phyloP scores from a whole-genome alignment of 2,888 invertebrate species.

The Athripsodes cinereus region DNA sequence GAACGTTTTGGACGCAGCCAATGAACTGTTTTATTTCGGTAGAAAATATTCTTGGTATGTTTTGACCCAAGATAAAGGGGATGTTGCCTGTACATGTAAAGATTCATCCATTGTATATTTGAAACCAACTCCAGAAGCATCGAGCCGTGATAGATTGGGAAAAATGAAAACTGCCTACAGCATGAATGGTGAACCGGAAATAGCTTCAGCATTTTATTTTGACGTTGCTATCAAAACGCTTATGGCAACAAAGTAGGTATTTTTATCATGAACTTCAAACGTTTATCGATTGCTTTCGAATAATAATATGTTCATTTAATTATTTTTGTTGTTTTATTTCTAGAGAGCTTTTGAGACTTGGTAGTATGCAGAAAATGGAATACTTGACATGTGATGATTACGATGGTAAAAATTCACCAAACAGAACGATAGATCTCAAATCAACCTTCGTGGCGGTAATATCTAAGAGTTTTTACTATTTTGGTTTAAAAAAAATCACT shows the following conservation, averaged over 20 bases:
- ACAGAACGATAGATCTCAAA: constrained; percentile 63
- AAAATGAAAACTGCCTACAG: constrained; percentile 66
- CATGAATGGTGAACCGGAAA: constrained; percentile 65
- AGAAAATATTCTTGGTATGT: constrained; percentile 86
- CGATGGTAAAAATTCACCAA: constrained; percentile 70
- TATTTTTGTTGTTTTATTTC: constrained; percentile 21
- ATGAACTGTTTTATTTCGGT: constrained; percentile 70
- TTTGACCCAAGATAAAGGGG: constrained; percentile 68
- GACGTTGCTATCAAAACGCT: constrained; percentile 72
- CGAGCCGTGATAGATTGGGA: constrained; percentile 64
- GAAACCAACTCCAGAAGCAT: constrained; percentile 63
- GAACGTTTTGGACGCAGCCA: constrained; percentile 62
- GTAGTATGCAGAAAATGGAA: constrained; percentile 66
- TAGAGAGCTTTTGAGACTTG: constrained; percentile 64
- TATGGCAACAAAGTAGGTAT: constrained; percentile 62
- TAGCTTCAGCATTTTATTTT: constrained; percentile 81
- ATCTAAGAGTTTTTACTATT: background rate
- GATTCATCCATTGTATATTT: constrained; percentile 73
- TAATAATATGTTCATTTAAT: too few species aligned
- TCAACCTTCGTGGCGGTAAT: constrained; percentile 41
- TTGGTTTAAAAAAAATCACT: background rate
- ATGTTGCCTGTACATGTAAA: constrained; percentile 66
- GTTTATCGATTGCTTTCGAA: too few species aligned
- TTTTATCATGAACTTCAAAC: background rate
- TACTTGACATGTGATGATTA: constrained; percentile 76